These are phyloP conservation scores for Schlechtendalia chinensis DNA, from an alignment of 1,140 invertebrate genomes.

Conservation along the genomic window DNA sequence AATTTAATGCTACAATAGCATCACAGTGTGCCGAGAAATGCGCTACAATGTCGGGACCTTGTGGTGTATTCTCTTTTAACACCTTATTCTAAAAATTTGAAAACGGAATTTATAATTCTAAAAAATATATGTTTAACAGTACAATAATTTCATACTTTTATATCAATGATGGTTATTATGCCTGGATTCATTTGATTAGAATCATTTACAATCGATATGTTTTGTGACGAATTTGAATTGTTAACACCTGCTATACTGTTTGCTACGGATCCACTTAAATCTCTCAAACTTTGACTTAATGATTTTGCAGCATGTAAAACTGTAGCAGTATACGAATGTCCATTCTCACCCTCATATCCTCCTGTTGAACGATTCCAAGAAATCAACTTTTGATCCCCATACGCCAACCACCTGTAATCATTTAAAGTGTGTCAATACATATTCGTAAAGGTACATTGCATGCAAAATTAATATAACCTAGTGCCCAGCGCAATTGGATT, in stretches of 20 bases:
- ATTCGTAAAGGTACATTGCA: too few species aligned
- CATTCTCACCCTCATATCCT: constrained; percentile 63
- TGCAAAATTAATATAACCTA: too few species aligned
- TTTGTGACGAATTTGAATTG: constrained; percentile 44
- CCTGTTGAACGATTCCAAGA: constrained; percentile 63
- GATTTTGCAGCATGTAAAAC: constrained; percentile 94
- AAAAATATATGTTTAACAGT: too few species aligned
- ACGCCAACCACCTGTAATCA: constrained; percentile 60
- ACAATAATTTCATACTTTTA: too few species aligned
- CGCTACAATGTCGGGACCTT: constrained; percentile 59
- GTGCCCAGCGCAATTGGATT: constrained; percentile 90
- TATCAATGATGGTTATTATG: constrained; percentile 84
- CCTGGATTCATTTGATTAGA: constrained; percentile 67
- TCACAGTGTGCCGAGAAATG: constrained; percentile 94
- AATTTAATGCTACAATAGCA: constrained; percentile 84
- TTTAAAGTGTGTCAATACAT: background rate
- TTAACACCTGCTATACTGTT: constrained; percentile 74
- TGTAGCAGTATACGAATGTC: constrained; percentile 90
- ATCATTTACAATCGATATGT: constrained; percentile 44
- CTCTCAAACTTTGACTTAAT: constrained; percentile 77
- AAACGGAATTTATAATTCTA: constrained; percentile 3
- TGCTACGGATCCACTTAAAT: constrained; percentile 90
- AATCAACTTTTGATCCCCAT: constrained; percentile 64
- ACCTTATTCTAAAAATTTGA: constrained; percentile 50
- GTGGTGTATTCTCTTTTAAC: constrained; percentile 48